A percentile compares a stretch with the other conserved stretches of the same genome.
Conservation (phyloP, 92 coral and sea anemone species). For the Epizoanthus scotinus region DNA sequence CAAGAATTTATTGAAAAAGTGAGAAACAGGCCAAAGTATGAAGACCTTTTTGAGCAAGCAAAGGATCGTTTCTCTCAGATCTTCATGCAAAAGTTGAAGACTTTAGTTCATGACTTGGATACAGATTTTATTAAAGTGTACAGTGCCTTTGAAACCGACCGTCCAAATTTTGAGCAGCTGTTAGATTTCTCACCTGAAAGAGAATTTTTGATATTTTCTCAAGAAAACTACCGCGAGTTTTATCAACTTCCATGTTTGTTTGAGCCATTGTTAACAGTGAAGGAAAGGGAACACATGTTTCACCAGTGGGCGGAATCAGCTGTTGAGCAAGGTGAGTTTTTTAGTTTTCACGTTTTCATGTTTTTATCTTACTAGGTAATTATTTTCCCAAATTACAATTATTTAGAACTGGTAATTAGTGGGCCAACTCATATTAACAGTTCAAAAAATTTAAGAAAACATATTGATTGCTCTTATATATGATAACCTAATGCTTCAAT, state of each 20-base stretch:
- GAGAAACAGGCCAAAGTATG: slow-evolving; percentile 2
- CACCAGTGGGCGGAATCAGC: not conserved
- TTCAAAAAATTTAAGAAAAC: no score
- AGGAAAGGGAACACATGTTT: not conserved
- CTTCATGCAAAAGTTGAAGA: slow-evolving; percentile 43
- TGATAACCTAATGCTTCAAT: no score
- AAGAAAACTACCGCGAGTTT: not conserved
- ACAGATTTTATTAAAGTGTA: slow-evolving; percentile 48
- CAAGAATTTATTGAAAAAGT: slow-evolving; percentile 32
- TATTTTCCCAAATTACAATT: no score
- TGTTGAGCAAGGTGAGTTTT: not conserved
- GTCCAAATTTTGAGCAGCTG: slow-evolving; percentile 51
- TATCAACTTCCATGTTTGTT: not conserved
- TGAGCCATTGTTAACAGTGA: not conserved
- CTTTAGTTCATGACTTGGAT: slow-evolving; percentile 44
- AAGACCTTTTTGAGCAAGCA: slow-evolving; percentile 35
- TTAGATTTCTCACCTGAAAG: slow-evolving; percentile 2
- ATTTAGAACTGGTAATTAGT: no score
- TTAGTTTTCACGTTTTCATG: no score
- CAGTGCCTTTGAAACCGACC: slow-evolving; percentile 40
- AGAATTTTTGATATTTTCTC: not conserved
- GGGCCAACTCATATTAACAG: no score
- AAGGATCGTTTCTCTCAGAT: slow-evolving; percentile 33
- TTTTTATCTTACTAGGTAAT: no score
- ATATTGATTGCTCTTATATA: no score